These are phyloP conservation scores for Phasianus colchicus DNA, from an alignment of 2,113 vertebrate genomes.

Conservation along the genomic window DNA sequence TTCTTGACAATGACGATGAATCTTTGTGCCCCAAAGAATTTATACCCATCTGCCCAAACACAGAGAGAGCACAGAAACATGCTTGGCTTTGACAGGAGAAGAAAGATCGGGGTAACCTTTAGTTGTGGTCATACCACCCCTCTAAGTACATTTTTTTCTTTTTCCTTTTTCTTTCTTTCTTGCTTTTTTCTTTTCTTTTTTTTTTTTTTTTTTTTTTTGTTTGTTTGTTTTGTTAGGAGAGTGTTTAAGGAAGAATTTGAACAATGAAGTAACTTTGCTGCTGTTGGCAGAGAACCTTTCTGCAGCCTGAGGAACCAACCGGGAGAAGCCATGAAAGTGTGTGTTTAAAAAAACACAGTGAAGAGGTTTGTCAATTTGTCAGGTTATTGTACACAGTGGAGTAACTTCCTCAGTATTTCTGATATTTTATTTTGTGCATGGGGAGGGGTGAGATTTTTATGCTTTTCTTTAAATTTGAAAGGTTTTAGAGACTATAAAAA, in stretches of 20 bases:
- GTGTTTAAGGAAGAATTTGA: not conserved
- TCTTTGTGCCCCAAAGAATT: not conserved
- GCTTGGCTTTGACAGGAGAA: not conserved
- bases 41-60: not conserved
- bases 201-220: too few relatives aligned
- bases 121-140: not conserved
- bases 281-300: not conserved
- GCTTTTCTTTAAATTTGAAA: not conserved
- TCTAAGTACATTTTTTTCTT: not conserved
- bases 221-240: not conserved
- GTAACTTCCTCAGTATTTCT: not conserved
- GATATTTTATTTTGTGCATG: not conserved
- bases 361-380: not conserved
- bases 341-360: not conserved
- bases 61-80: accelerated
- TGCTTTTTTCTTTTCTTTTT: too few relatives aligned
- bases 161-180: not conserved
- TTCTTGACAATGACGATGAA: not conserved
- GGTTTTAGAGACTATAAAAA: not conserved
- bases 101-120: not conserved
- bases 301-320: not conserved
- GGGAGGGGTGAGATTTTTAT: not conserved
- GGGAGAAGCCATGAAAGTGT: not conserved
- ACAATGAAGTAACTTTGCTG: not conserved
- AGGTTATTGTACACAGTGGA: not conserved